phyloP scores from a whole-genome alignment of 2,113 vertebrate genomes.

The Paraplagusia blochii region DNA sequence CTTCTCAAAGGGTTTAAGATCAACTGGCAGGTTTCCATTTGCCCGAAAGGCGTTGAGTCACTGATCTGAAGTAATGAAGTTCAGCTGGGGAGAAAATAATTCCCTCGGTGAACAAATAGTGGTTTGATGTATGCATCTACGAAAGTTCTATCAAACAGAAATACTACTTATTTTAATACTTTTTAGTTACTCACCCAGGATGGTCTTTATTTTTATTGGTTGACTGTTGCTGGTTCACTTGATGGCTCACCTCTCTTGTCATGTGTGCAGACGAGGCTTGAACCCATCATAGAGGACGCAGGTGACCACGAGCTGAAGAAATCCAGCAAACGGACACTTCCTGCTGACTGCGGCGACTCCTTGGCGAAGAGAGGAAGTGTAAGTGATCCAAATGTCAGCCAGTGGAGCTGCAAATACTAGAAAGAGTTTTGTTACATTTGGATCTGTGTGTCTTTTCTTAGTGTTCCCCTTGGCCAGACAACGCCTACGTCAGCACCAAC shows the following conservation, averaged over 20 bases:
- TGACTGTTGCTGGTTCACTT: conserved; percentile 16
- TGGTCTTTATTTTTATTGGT: conserved; percentile 12
- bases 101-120: no score
- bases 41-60: no score
- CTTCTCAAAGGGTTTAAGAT: no score
- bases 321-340: conserved; percentile 98
- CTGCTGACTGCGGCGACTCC: conserved; percentile 98
- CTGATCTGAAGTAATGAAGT: no score
- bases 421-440: background rate
- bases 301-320: conserved; percentile 99
- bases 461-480: conserved; percentile 93
- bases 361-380: conserved; percentile 99
- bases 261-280: conserved; percentile 93
- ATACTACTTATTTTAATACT: background rate
- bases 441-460: conserved; percentile 43
- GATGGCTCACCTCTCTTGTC: conserved; percentile 35
- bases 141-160: background rate
- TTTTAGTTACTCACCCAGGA: background rate
- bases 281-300: conserved; percentile 97
- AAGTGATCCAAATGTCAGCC: conserved; percentile 72
- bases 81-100: no score
- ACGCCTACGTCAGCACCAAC: conserved; percentile 83
- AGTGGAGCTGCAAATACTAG: background rate
- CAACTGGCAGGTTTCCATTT: no score
- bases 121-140: no score